Percentiles rank a stretch among this genome's conserved stretches.
Evolutionary conservation across 2,888 invertebrate genomes (phyloP).

Genomic region (Trachelus stipa): DNA sequence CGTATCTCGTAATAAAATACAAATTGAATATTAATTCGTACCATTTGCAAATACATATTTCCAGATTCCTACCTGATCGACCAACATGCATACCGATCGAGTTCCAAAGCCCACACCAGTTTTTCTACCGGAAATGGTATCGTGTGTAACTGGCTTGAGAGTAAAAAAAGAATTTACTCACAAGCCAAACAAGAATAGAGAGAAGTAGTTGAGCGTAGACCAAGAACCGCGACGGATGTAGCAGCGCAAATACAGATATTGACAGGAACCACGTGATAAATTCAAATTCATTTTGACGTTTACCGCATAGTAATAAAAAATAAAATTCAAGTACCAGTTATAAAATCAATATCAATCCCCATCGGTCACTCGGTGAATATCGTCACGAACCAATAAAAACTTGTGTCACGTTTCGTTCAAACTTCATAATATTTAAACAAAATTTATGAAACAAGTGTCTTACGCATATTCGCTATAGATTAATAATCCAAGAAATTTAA

Average conservation of each 20-base stretch:
- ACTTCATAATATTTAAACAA: neutral
- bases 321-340: too few species aligned
- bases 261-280: slow-evolving; percentile 40
- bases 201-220: slow-evolving; percentile 57
- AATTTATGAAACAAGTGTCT: neutral
- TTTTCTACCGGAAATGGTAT: slow-evolving; percentile 22
- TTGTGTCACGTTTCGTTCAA: neutral
- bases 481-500: neutral
- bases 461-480: neutral
- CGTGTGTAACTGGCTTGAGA: slow-evolving; percentile 32
- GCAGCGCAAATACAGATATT: slow-evolving; percentile 25
- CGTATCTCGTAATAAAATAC: neutral
- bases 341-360: neutral
- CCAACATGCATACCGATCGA: neutral
- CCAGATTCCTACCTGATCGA: neutral
- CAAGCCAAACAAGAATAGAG: slow-evolving; percentile 51
- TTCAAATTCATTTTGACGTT: slow-evolving; percentile 2
- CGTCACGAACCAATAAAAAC: neutral
- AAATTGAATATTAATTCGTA: neutral
- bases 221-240: slow-evolving; percentile 52
- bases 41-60: neutral
- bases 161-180: slow-evolving; percentile 52
- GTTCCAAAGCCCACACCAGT: neutral
- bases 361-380: neutral
- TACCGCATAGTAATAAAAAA: neutral